Evolutionary conservation across 92 coral and sea anemone species (phyloP), one percentile per base, ranked within the genome.

Genomic region (Pocillopora grandis): DNA sequence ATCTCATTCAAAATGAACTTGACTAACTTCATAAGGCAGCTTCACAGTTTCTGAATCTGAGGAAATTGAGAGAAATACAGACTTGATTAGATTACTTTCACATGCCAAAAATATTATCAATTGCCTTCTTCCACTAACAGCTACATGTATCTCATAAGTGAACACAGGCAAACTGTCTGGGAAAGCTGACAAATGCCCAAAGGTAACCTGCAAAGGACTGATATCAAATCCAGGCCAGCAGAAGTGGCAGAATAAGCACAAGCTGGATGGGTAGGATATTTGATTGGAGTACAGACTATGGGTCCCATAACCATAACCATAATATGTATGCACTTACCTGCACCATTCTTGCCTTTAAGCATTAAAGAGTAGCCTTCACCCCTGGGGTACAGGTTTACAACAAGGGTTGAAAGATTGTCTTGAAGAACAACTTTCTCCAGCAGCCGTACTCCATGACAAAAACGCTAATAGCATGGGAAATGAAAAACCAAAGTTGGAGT

Each of bases 381-480:
- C 23, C 94, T 94, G 0, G 98, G 90, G 71, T 96, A 94, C 49
- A 96, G 83, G 63, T 96, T 96, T 48, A 96, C 99, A 36, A 96
- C 95, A 68, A 96, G 92, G 15, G 99, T 94, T 13, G 99, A 94
- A 65, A 96, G 93, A 76, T 96, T 96, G 82, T 96, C 99, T 80
- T 96, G 99, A 36, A 92, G 98, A 71, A 96, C 99, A 84, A 96
- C 94, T 84, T 96, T 96, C 89, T 96, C 99, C 82, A 96, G 69
- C 76, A 96, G 84, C 66, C 93, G 92, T 19, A 96, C 99, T 3
- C 99, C 99, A 91, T 96, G 97, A 76, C 99, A 93, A 67, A 96
- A 96, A 21, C 99, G 93, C 99, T 96, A 70, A 12, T 76, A 66
- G 52, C 52, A 42, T 3, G 52, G 52, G 5, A 42, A 42, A 42